Conservation (phyloP, 2,113 vertebrate genomes). For the Rhinoderma darwinii region DNA sequence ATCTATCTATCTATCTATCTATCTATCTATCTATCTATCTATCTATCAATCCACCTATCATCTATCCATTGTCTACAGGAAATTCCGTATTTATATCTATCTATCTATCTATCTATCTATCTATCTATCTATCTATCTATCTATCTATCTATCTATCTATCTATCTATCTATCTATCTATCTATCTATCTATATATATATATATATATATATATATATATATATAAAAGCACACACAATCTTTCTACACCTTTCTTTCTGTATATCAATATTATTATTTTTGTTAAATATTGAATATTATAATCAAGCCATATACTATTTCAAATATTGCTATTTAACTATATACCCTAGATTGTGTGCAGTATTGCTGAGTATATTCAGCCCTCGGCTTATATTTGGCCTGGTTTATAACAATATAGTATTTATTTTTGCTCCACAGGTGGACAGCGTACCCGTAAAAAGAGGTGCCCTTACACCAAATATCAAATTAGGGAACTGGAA, state of each 20-base stretch:
- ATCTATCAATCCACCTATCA: background rate
- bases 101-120: too few species aligned
- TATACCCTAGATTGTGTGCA: background rate
- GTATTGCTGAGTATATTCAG: background rate
- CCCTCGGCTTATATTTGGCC: background rate
- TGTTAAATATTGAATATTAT: background rate
- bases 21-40: background rate
- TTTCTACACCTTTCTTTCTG: too few species aligned
- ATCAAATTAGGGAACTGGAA: constrained; percentile 97
- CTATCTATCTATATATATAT: too few species aligned
- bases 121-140: background rate
- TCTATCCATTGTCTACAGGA: background rate
- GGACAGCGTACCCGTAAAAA: constrained; percentile 95
- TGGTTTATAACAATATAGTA: constrained; percentile 14
- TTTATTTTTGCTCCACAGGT: constrained; percentile 76
- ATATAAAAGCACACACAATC: too few species aligned
- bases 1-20: constrained; percentile 1
- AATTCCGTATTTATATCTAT: background rate
- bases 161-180: too few species aligned
- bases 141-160: background rate
- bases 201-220: too few species aligned
- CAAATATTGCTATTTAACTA: background rate
- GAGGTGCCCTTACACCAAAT: constrained; percentile 96
- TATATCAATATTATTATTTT: too few species aligned
- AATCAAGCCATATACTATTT: background rate